phyloP scores from a whole-genome alignment of 1,140 invertebrate species.

The Drosophila paulistorum region DNA sequence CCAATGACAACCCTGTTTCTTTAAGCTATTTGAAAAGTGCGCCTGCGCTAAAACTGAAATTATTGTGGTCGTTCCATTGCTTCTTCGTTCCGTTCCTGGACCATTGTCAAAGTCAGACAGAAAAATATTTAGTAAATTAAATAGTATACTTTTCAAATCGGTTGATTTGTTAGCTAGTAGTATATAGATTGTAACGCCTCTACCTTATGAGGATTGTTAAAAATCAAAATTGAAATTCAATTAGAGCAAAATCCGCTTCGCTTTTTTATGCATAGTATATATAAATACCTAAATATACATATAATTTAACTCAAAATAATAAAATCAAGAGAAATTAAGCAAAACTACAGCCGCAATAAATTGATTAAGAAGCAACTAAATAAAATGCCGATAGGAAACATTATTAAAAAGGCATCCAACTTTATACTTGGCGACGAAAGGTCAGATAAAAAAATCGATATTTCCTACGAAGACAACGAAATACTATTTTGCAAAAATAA shows the following conservation, averaged over 20 bases:
- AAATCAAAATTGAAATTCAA: slow-evolving; percentile 1
- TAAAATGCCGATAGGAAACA: slow-evolving; percentile 89
- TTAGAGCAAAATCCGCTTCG: not conserved
- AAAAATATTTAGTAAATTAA: slow-evolving; percentile 9
- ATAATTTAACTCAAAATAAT: slow-evolving; percentile 32
- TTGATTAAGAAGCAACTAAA: not conserved
- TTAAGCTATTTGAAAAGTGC: not conserved
- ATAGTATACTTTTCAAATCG: not conserved
- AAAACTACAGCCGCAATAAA: not conserved
- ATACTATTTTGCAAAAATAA: slow-evolving; percentile 96
- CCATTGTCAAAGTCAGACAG: slow-evolving; percentile 1
- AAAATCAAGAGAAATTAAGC: slow-evolving; percentile 25
- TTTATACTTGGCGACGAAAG: slow-evolving; percentile 89
- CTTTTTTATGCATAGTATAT: not conserved
- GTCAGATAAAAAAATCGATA: slow-evolving; percentile 85
- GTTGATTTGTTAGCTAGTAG: not conserved
- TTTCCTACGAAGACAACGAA: slow-evolving; percentile 91
- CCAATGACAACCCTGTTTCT: slow-evolving; percentile 7
- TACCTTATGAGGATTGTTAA: not conserved
- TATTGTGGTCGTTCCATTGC: not conserved
- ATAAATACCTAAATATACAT: not conserved
- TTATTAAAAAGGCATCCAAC: slow-evolving; percentile 90
- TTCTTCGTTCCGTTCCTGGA: slow-evolving; percentile 8
- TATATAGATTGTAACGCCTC: not conserved
- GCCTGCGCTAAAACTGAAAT: slow-evolving; percentile 10